Evolutionary conservation across 35 echinoderm and acorn worm genomes (phyloP).

Genomic region (Holothuria glaberrima): DNA sequence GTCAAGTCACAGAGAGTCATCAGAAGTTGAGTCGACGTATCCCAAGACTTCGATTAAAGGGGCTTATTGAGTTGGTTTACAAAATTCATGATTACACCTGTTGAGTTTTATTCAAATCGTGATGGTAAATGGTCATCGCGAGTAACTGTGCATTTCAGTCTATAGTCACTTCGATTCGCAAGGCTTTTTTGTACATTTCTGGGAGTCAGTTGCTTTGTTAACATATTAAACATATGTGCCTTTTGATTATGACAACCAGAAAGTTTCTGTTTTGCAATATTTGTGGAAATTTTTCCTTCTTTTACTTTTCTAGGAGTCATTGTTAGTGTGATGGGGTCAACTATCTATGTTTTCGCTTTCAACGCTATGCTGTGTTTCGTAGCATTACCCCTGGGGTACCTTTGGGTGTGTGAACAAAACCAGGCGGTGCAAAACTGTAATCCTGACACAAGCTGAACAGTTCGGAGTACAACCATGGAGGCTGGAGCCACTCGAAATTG

Average conservation of each 20-base stretch:
- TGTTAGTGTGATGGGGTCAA: background rate
- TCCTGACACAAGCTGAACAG: background rate
- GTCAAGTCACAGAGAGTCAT: no score
- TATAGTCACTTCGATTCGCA: background rate
- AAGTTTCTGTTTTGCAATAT: background rate
- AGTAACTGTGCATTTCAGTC: background rate
- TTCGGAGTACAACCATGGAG: background rate
- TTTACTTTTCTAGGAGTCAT: background rate
- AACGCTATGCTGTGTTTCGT: slow-evolving; percentile 11
- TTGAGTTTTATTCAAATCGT: no score
- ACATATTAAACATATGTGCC: no score
- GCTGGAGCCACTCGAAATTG: no score
- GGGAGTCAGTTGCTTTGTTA: background rate
- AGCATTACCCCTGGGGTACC: background rate
- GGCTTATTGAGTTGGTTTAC: no score
- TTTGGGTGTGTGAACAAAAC: background rate
- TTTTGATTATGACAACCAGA: no score
- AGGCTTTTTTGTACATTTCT: background rate
- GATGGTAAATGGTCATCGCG: no score
- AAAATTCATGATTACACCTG: no score
- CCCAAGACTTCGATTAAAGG: no score
- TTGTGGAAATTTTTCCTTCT: background rate
- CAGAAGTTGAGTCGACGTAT: no score
- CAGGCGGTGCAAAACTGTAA: background rate
- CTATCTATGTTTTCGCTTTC: background rate